A percentile compares a stretch with the other conserved stretches of the same genome.
phyloP scores from a whole-genome alignment of 2,888 invertebrate species.

The Hirudinaria manillensis region DNA sequence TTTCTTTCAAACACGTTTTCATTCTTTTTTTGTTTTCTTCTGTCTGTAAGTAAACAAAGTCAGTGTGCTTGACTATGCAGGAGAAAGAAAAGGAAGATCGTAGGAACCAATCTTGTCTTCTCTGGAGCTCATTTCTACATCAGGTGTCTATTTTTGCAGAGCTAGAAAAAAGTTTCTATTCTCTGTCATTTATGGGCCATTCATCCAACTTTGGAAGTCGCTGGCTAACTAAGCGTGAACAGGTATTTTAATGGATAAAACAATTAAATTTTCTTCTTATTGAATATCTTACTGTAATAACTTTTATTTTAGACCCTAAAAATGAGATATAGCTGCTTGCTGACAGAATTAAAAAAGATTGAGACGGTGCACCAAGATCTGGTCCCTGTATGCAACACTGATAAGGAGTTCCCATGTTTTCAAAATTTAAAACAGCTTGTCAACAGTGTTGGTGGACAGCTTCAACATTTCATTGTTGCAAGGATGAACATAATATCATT shows the following conservation, averaged over 20 bases:
- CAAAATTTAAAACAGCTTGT: constrained; percentile 7
- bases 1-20: background rate
- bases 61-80: background rate
- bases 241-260: background rate
- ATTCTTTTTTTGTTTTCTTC: too few relatives aligned
- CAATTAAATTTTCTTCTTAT: background rate
- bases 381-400: background rate
- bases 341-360: constrained; percentile 20
- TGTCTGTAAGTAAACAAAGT: too few relatives aligned
- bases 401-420: background rate
- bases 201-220: constrained; percentile 17
- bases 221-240: background rate
- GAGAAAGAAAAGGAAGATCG: constrained; percentile 19
- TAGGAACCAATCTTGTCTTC: background rate
- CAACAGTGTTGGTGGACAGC: constrained; percentile 14
- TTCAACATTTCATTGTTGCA: constrained; percentile 18
- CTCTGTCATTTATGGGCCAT: constrained; percentile 13
- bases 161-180: constrained; percentile 23
- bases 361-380: constrained; percentile 11
- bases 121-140: constrained; percentile 25
- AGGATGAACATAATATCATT: constrained; percentile 17
- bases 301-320: constrained; percentile 11
- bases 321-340: constrained; percentile 19
- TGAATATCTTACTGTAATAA: background rate
- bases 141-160: constrained; percentile 3